phyloP scores from a whole-genome alignment of 2,888 invertebrate species.

The Lasioglossum calceatum region DNA sequence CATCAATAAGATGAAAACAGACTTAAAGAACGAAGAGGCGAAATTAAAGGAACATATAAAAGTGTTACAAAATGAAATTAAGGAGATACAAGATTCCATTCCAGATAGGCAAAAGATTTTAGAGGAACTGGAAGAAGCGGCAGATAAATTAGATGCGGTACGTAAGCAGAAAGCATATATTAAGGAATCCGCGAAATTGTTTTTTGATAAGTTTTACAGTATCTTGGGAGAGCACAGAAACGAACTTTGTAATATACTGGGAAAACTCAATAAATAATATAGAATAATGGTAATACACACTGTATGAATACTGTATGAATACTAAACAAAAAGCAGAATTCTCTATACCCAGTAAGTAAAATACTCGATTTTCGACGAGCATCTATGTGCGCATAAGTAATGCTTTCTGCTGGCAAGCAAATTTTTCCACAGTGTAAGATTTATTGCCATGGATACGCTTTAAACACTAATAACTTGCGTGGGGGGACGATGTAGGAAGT shows the following conservation, averaged over 20 bases:
- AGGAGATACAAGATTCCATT: conserved; percentile 60
- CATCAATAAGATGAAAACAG: conserved; percentile 67
- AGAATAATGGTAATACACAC: neutral
- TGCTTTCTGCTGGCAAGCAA: no score
- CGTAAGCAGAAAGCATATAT: conserved; percentile 64
- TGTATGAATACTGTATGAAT: no score
- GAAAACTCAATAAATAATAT: conserved; percentile 20
- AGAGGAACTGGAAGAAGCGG: conserved; percentile 68
- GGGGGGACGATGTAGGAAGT: no score
- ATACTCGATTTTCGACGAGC: no score
- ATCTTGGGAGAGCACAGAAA: conserved; percentile 70
- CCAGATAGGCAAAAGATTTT: conserved; percentile 52
- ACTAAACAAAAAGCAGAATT: neutral
- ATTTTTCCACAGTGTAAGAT: no score
- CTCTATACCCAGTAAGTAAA: no score
- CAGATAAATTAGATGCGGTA: conserved; percentile 76
- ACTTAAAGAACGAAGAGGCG: conserved; percentile 66
- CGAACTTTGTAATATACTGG: conserved; percentile 51
- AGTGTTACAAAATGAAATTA: conserved; percentile 66
- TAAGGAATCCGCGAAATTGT: conserved; percentile 69
- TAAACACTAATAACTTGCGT: no score
- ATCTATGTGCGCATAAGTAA: no score
- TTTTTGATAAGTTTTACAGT: conserved; percentile 73
- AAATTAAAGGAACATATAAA: conserved; percentile 73
- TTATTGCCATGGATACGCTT: no score